Base-by-base conservation (phyloP, 2,113 vertebrate genomes). In the Proteles cristata region DNA sequence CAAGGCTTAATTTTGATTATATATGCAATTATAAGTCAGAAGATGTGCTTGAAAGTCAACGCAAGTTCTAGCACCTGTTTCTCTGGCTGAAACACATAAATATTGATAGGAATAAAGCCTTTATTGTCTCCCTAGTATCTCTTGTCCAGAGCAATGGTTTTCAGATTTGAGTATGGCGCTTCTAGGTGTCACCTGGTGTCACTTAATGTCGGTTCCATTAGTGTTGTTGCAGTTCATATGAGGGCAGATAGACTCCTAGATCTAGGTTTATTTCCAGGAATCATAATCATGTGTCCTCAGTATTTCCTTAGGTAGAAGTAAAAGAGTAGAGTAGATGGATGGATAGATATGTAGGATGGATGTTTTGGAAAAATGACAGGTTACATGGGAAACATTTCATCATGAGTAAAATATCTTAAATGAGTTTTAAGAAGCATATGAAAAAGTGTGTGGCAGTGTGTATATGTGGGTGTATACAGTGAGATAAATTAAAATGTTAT, bases 1-100 rank as follows among this genome's bases (percentile, higher is more conserved):
- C 39, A 77, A 90, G 74, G 31, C 16, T 84, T 93, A 83, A 74
- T 96, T 74, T 55, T 88, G 43, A 94, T 87, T 77, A 58, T 85
- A 33, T 28, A 28, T 31, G 39, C 63, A 93, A 90, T 53, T 76
- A 12, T 9, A 86, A 71, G 68, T 90, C 93, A 81, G 90, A 61
- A 96, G 89, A 95, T 90, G 50, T n/a, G 26, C 35, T 86, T 68
- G 31, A 74, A 89, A 94, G 23, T 65, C 65, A 84, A 7, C 19
- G 26, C 16, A 76, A 71, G 12, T 79, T 39, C 7, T 77, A 73
- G 43, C 2, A 48, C 15, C 39, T 14, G 2, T 96, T 58, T 79
- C n/a, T 80, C 8, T 66, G 76, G 11, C 73, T 77, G 28, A 23
- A 83, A 91, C 83, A 66, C 17, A 84, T 48, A 96, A 89, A 89